Base-by-base conservation (phyloP, 2,888 invertebrate genomes). In the Zelleria hepariella region DNA sequence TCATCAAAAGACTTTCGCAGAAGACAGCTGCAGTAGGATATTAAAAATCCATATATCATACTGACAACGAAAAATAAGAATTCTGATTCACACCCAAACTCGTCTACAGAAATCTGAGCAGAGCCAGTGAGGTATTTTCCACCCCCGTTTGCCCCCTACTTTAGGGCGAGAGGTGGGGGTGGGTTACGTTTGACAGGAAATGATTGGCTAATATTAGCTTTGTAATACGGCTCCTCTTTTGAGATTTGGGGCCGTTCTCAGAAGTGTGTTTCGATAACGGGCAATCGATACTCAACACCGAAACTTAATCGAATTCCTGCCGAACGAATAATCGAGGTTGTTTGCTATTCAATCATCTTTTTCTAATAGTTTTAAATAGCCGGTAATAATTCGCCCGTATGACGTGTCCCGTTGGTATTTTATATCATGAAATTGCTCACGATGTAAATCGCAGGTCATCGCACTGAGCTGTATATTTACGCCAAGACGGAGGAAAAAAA, bases 161-260 rank as follows among this genome's bases (percentile, higher is more conserved):
- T 69, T 73, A 69, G 68, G 71, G 71, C 69, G 71, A 71, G 72
- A 72, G 74, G 75, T 67, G 71, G 68, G 76, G 74, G 67, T 63
- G 70, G 69, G 65, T 77, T 82, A 82, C 83, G 80, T 86, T 84
- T 87, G 85, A 86, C 86, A 86, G 85, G 87, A 88, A 87, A 88
- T 87, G 86, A 86, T 87, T 86, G 86, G 85, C 87, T 86, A 86
- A 87, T 86, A 86, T 86, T 86, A 86, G 87, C 87, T 86, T 83
- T 85, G 86, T 86, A 85, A 82, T 84, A 85, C 80, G 85, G 85
- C 82, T 80, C 77, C 82, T 82, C 84, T 84, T 77, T 76, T 73
- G 86, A 82, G 84, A 86, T 70, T 73, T 68, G 62, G 68, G 67
- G 66, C 71, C 66, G 73, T 76, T 75, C 75, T 77, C 42, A 49